Base-by-base conservation (phyloP, 1,140 invertebrate genomes). In the Cecropterus lyciades region DNA sequence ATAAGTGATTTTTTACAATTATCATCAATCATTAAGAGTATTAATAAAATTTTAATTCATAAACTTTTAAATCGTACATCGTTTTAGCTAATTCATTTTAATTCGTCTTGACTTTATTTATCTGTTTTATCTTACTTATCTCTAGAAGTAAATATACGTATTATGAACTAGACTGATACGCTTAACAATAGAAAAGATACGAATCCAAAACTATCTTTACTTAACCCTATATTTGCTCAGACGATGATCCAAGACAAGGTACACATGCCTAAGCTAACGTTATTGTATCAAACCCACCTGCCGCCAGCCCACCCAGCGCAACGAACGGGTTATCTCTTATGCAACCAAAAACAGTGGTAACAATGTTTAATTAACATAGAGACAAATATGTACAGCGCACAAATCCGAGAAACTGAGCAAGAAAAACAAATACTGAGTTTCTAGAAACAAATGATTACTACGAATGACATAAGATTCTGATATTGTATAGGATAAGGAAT, bases 321-420 rank as follows among this genome's bases (percentile, higher is more conserved):
- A 9, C 43, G 17, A 56, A 56, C 53, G 43, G 43, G 56, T 60
- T 60, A 60, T 17, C 20, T 60, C 27, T 60, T 60, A 60, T 60
- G 45, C 43, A 60, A 60, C 56, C 27, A 60, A 56, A 56, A 46
- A 48, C 43, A 60, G 43, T 46, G 56, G 56, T 60, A 60, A 60
- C 56, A 60, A 46, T 60, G 56, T 60, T 60, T 60, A 60, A 60
- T 60, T 60, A 60, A 48, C 43, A 56, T 56, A 60, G 43, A 33
- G 43, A 30, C 56, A 60, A 60, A 60, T 60, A 60, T 48, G 56
- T 16, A 60, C 56, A 60, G 43, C 24, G 56, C 42, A 59, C 55
- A 59, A 60, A 48, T 48, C 24, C 43, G 7, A 60, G 56, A 48
- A 60, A 33, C 43, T 60, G 15, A 37, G 24, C 45, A 46, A 14